Evolutionary conservation across 1,140 invertebrate species (phyloP).

Genomic region (Subanguina moxae): DNA sequence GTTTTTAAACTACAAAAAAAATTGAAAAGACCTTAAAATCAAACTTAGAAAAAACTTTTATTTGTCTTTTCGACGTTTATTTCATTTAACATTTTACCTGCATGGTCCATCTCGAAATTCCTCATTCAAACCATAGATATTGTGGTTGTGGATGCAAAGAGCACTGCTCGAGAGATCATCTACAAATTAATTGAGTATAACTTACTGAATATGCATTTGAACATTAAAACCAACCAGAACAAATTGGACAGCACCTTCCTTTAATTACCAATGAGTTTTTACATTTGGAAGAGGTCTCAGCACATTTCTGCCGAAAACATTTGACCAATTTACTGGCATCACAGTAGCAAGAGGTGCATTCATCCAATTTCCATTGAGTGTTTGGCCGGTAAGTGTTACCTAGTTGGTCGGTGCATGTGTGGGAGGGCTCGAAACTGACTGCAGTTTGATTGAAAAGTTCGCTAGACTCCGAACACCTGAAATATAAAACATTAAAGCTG

Average conservation of each 20-base stretch:
- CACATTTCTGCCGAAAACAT: slow-evolving; percentile 6
- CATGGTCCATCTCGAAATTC: slow-evolving; percentile 2
- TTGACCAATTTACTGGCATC: background rate
- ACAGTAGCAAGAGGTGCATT: slow-evolving; percentile 34
- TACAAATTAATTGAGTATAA: too few relatives aligned
- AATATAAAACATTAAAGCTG: too few relatives aligned
- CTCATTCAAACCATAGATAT: background rate
- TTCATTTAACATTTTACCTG: too few relatives aligned
- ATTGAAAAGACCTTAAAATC: too few relatives aligned
- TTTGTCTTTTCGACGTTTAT: too few relatives aligned
- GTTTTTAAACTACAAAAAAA: too few relatives aligned
- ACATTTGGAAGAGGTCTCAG: slow-evolving; percentile 14
- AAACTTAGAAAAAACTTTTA: too few relatives aligned
- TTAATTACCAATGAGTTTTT: slow-evolving; percentile 25
- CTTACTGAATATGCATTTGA: background rate
- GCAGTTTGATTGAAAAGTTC: background rate
- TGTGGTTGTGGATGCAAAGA: background rate
- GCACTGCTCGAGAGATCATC: slow-evolving; percentile 2
- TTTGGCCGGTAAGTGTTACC: slow-evolving; percentile 15
- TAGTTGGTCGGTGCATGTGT: slow-evolving; percentile 26
- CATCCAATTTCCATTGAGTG: slow-evolving; percentile 26
- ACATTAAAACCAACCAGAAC: slow-evolving; percentile 34
- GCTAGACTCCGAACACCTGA: background rate
- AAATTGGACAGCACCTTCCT: slow-evolving; percentile 35
- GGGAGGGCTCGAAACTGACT: background rate